Percentiles rank a stretch among this genome's conserved stretches.
Evolutionary conservation across 2,113 vertebrate genomes (phyloP).

Genomic region (Naja naja): DNA sequence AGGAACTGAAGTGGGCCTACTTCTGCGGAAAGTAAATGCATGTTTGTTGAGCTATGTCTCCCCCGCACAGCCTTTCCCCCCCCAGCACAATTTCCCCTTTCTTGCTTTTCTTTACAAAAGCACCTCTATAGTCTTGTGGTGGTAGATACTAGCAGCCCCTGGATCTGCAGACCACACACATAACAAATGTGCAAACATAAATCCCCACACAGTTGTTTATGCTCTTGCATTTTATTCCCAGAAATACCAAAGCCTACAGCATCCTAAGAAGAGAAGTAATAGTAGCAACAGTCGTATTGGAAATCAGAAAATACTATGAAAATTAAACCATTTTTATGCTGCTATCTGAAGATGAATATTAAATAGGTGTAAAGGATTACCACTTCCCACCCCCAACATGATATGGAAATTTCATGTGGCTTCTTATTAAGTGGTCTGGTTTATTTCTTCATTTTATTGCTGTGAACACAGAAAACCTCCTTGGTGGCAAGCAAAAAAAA

Average conservation of each 20-base stretch:
- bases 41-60: conserved; percentile 37
- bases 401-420: not conserved
- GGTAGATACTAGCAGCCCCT: conserved; percentile 38
- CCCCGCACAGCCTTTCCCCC: conserved; percentile 28
- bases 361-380: not conserved
- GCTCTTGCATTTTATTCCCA: conserved; percentile 40
- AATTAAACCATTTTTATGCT: not conserved
- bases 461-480: not conserved
- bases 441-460: not conserved
- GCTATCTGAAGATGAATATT: not conserved
- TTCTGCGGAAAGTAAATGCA: conserved; percentile 66
- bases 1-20: conserved; percentile 65
- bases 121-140: conserved; percentile 50
- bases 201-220: conserved; percentile 10
- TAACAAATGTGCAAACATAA: not conserved
- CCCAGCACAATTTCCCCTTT: conserved; percentile 24
- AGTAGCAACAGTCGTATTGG: not conserved
- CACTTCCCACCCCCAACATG: not conserved
- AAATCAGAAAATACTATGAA: no score
- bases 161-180: conserved; percentile 51
- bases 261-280: not conserved
- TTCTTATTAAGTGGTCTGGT: conserved; percentile 18
- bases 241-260: conserved; percentile 16
- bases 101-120: conserved; percentile 55
- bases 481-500: not conserved